Conservation (phyloP, 1,140 invertebrate genomes). For the Vanessa tameamea region DNA sequence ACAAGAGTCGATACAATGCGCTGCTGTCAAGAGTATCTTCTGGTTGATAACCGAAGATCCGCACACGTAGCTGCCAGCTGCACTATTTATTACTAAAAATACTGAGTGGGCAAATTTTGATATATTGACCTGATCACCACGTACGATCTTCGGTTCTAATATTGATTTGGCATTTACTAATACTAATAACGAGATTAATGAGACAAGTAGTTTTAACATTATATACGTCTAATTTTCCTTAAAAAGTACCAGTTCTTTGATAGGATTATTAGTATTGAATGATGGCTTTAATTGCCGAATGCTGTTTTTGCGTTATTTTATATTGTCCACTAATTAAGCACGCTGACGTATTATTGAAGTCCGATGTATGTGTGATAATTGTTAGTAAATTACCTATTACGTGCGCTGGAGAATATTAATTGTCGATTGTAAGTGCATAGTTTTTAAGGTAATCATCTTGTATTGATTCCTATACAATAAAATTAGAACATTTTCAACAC, state of each 20-base stretch:
- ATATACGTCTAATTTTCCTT: neutral
- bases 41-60: constrained; percentile 46
- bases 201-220: neutral
- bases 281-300: neutral
- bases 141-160: constrained; percentile 32
- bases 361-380: neutral
- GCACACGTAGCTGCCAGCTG: constrained; percentile 28
- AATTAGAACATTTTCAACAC: too few species aligned
- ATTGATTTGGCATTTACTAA: constrained; percentile 9
- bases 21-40: constrained; percentile 44
- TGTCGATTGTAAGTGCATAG: neutral
- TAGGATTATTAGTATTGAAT: constrained; percentile 1
- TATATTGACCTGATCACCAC: constrained; percentile 28
- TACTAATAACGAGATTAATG: neutral
- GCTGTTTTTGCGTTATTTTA: neutral
- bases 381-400: neutral
- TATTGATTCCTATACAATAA: too few species aligned
- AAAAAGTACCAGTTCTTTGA: neutral
- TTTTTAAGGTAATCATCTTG: too few species aligned
- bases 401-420: neutral
- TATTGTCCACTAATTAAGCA: neutral
- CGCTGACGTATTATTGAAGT: neutral
- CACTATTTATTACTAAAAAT: constrained; percentile 27
- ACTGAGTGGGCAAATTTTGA: constrained; percentile 36
- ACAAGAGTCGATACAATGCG: constrained; percentile 41